phyloP scores from a whole-genome alignment of 1,140 invertebrate species.

The Microplitis demolitor region DNA sequence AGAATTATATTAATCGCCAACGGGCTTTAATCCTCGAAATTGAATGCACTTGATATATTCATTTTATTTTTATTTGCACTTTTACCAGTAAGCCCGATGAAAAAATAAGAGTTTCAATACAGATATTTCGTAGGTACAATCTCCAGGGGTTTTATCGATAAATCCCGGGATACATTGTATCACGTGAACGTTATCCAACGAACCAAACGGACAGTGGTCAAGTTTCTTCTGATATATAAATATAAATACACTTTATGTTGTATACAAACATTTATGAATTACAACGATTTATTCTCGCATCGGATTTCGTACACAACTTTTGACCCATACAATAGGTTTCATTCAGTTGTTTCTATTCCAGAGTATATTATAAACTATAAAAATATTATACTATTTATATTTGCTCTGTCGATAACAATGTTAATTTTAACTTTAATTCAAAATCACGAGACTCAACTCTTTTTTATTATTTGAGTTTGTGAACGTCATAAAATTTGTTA shows the following conservation, averaged over 20 bases:
- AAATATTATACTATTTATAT: no score
- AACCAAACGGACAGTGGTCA: not conserved
- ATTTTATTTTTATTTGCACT: not conserved
- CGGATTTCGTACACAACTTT: not conserved
- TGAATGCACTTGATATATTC: not conserved
- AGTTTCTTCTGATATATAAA: not conserved
- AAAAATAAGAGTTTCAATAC: not conserved
- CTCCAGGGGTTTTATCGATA: not conserved
- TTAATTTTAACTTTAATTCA: no score
- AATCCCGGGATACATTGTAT: not conserved
- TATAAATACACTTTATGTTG: no score
- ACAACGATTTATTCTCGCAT: not conserved
- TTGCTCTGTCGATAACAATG: no score
- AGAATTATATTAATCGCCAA: conserved; percentile 1
- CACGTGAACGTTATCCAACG: not conserved
- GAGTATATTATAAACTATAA: not conserved
- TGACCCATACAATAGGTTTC: not conserved
- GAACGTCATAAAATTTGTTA: not conserved
- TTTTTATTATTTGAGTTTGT: not conserved
- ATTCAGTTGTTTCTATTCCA: not conserved
- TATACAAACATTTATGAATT: not conserved
- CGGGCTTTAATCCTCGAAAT: conserved; percentile 2
- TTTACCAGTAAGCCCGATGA: not conserved
- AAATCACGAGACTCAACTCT: no score
- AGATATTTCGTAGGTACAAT: not conserved